Conservation (phyloP, 2,797 vertebrate species). For the Intellagama lesueurii region DNA sequence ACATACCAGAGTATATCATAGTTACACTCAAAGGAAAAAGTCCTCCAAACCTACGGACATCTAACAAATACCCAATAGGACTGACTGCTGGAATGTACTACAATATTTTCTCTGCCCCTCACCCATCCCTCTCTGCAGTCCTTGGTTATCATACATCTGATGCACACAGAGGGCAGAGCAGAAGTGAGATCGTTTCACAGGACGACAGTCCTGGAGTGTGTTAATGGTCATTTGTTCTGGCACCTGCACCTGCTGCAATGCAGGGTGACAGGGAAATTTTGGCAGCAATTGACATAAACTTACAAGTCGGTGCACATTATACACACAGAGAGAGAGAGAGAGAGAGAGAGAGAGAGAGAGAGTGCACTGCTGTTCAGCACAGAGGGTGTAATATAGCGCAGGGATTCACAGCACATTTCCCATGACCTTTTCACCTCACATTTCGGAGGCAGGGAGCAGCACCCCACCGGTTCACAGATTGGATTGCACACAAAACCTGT, state of each 20-base stretch:
- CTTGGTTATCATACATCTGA: not conserved
- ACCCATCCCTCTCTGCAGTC: not conserved
- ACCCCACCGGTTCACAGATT: not conserved
- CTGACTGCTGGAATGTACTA: not conserved
- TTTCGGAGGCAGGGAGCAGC: not conserved
- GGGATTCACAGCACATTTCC: not conserved
- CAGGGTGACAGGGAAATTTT: slow-evolving; percentile 5
- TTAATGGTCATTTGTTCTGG: slow-evolving; percentile 20
- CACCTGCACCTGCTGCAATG: slow-evolving; percentile 26
- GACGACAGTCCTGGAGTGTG: not conserved
- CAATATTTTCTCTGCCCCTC: not conserved
- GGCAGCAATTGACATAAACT: slow-evolving; percentile 5
- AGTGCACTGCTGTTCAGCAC: not conserved
- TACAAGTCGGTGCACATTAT: slow-evolving; percentile 6
- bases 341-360: not conserved
- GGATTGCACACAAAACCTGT: not conserved
- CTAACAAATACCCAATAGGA: not conserved
- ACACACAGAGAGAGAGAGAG: not conserved
- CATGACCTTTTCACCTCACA: not conserved
- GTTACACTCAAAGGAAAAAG: too few relatives aligned
- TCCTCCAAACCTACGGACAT: not conserved
- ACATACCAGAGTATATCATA: too few relatives aligned
- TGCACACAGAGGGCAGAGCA: slow-evolving; percentile 1
- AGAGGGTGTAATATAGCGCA: slow-evolving; percentile 11
- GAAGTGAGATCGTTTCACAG: not conserved